Conservation (phyloP, 2,113 vertebrate genomes). For the Upupa epops region DNA sequence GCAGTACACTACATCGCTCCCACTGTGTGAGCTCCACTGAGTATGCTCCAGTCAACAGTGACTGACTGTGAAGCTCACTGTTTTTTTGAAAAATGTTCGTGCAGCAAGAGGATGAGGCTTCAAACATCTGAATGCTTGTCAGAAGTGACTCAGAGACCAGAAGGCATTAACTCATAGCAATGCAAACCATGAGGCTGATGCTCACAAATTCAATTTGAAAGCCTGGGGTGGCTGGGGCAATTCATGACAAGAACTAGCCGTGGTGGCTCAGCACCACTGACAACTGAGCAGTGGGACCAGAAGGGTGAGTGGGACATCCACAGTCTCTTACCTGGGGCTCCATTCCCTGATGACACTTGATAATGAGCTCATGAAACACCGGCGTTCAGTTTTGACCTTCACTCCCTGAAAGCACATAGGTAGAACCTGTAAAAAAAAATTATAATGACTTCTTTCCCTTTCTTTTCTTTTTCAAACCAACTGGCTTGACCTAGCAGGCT, state of each 20-base stretch:
- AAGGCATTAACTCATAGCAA: not conserved
- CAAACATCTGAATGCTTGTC: not conserved
- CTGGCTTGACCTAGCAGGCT: not conserved
- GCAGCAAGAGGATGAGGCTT: not conserved
- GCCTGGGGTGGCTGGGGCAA: not conserved
- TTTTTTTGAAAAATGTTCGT: not conserved
- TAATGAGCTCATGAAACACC: rapidly evolving
- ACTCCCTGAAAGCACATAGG: not conserved
- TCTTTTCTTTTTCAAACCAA: not conserved
- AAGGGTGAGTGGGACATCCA: not conserved
- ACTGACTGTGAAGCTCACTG: not conserved
- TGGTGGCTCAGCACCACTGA: rapidly evolving
- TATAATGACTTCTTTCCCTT: not conserved
- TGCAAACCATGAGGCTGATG: not conserved
- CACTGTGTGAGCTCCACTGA: not conserved
- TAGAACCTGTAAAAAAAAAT: not conserved
- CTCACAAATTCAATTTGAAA: not conserved
- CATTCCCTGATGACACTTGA: not conserved
- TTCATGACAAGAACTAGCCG: not conserved
- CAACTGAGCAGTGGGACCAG: not conserved
- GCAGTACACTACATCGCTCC: rapidly evolving
- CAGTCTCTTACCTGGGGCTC: not conserved
- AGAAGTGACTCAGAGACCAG: conserved; percentile 23
- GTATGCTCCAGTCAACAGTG: not conserved
- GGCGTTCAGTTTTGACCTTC: not conserved